Conservation (phyloP, 2,797 vertebrate species). For the Heteromormyrus szaboi region DNA sequence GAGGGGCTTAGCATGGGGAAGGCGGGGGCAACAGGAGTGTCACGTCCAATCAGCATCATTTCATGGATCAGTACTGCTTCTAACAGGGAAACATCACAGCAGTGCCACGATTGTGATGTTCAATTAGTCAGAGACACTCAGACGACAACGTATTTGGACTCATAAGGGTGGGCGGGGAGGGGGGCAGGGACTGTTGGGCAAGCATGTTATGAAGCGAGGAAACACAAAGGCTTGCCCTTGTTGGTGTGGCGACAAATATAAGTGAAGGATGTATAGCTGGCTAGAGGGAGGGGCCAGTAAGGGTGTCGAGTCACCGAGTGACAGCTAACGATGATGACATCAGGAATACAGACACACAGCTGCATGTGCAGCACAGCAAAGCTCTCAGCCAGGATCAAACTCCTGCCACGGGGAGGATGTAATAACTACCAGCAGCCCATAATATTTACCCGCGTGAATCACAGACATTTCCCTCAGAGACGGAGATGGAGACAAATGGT, state of each 20-base stretch:
- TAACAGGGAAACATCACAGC: not conserved
- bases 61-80: not conserved
- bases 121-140: not conserved
- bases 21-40: not conserved
- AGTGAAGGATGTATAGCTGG: not conserved
- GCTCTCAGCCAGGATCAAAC: not conserved
- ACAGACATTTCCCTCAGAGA: constrained; percentile 1
- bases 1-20: not conserved
- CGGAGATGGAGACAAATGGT: constrained; percentile 9
- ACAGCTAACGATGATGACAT: not conserved
- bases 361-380: not conserved
- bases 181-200: not conserved
- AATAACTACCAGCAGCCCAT: not conserved
- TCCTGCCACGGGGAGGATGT: not conserved
- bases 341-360: not conserved
- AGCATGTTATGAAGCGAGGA: not conserved
- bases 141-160: not conserved
- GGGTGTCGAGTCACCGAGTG: not conserved
- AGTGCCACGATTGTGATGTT: not conserved
- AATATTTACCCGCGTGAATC: constrained; percentile 2
- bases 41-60: not conserved
- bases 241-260: not conserved
- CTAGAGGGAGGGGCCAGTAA: not conserved
- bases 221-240: not conserved
- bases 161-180: too few relatives aligned